phyloP scores from a whole-genome alignment of 1,140 invertebrate species.

The Zaprionus tsacasi region DNA sequence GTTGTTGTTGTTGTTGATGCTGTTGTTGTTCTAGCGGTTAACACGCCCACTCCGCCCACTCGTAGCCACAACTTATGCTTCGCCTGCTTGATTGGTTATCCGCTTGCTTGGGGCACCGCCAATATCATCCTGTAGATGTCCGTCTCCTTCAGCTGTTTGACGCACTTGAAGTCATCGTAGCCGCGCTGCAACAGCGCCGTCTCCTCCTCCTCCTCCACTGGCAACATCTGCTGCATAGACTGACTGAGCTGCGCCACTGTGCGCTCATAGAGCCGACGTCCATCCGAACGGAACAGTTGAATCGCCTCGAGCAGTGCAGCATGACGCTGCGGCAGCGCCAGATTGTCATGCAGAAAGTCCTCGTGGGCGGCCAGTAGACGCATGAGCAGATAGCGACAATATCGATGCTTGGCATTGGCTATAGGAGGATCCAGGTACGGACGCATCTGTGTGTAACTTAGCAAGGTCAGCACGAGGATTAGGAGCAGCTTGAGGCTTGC shows the following conservation, averaged over 20 bases:
- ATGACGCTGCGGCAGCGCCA: slow-evolving; percentile 1
- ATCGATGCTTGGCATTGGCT: slow-evolving; percentile 39
- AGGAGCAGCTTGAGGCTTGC: slow-evolving; percentile 32
- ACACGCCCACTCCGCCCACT: background rate
- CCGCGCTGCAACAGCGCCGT: slow-evolving; percentile 37
- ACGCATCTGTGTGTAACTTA: slow-evolving; percentile 19
- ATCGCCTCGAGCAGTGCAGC: slow-evolving; percentile 26
- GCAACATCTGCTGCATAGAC: slow-evolving; percentile 43
- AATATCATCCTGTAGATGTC: slow-evolving; percentile 54
- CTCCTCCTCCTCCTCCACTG: slow-evolving; percentile 35
- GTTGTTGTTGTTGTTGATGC: slow-evolving; percentile 3
- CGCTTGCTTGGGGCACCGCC: slow-evolving; percentile 9
- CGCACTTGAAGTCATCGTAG: slow-evolving; percentile 32
- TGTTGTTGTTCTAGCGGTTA: slow-evolving; percentile 17
- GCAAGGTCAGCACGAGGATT: slow-evolving; percentile 32
- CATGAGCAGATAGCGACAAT: slow-evolving; percentile 58
- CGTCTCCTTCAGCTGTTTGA: slow-evolving; percentile 34
- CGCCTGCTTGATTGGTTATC: background rate
- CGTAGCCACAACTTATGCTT: background rate
- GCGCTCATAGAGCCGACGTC: slow-evolving; percentile 52
- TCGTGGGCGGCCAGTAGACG: slow-evolving; percentile 46
- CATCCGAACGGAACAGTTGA: slow-evolving; percentile 46
- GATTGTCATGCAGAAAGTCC: slow-evolving; percentile 14
- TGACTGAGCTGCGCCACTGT: slow-evolving; percentile 23
- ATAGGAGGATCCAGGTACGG: slow-evolving; percentile 20